Conservation (phyloP, 1,140 invertebrate species). For the Chrysopa pallens region DNA sequence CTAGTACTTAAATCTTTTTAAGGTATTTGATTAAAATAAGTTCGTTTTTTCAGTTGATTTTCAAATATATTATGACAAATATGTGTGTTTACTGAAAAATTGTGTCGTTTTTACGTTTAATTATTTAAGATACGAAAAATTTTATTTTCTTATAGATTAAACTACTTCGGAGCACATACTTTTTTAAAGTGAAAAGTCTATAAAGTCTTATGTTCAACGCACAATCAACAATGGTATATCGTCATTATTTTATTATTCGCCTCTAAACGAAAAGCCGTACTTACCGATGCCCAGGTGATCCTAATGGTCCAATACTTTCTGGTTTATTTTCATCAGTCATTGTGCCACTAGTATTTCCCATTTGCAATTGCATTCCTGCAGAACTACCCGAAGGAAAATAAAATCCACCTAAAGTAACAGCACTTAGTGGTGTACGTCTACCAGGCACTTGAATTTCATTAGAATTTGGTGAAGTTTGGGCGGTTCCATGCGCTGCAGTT, state of each 20-base stretch:
- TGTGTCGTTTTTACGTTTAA: too few relatives aligned
- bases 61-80: too few relatives aligned
- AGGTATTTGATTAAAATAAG: too few relatives aligned
- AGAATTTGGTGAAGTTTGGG: constrained; percentile 27
- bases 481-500: constrained; percentile 16
- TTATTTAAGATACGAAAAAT: too few relatives aligned
- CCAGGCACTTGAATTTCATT: constrained; percentile 42
- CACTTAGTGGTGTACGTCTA: constrained; percentile 55
- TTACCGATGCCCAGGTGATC: constrained; percentile 18
- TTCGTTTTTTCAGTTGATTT: too few relatives aligned
- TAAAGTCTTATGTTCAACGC: too few relatives aligned
- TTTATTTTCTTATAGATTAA: too few relatives aligned
- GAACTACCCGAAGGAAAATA: constrained; percentile 38
- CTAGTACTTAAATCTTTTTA: too few relatives aligned
- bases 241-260: constrained; percentile 15
- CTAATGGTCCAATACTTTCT: constrained; percentile 30
- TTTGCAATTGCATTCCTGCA: too few relatives aligned
- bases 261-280: constrained; percentile 7
- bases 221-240: constrained; percentile 3
- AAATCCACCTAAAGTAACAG: constrained; percentile 65
- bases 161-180: too few relatives aligned
- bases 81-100: too few relatives aligned
- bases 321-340: constrained; percentile 66
- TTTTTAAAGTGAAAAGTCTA: too few relatives aligned
- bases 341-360: constrained; percentile 22